Evolutionary conservation across 37 sponge, comb jelly and placozoan species (phyloP).

Genomic region (Petrosia ficiformis): DNA sequence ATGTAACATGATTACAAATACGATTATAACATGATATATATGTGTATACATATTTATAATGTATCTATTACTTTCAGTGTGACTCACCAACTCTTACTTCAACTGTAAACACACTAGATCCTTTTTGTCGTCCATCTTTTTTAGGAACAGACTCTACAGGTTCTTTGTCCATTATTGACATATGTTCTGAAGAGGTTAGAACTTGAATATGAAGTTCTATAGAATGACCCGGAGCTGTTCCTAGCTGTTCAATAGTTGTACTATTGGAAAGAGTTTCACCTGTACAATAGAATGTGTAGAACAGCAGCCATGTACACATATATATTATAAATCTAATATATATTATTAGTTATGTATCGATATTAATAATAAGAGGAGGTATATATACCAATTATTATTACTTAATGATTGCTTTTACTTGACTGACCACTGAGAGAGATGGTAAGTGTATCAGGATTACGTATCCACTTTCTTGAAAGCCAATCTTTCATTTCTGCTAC

Average conservation of each 20-base stretch:
- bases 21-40: not conserved
- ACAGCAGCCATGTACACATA: no score
- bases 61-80: no score
- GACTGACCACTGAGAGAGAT: not conserved
- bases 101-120: slow-evolving; percentile 10
- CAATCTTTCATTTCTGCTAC: not conserved
- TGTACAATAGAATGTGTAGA: not conserved
- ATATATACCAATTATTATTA: no score
- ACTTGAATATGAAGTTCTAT: slow-evolving; percentile 22
- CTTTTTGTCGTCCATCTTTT: not conserved
- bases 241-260: slow-evolving; percentile 40
- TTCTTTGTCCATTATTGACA: not conserved
- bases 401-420: no score
- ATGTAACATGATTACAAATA: not conserved
- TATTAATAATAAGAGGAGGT: no score
- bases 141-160: not conserved
- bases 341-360: no score
- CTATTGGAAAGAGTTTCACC: slow-evolving; percentile 46
- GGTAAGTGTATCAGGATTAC: not conserved
- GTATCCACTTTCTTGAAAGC: not conserved
- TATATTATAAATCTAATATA: no score
- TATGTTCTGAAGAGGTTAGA: not conserved
- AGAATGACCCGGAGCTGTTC: slow-evolving; percentile 7
- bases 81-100: slow-evolving; percentile 5
- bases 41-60: no score